Conservation (phyloP, 2,888 invertebrate species). For the Emmelina monodactyla region DNA sequence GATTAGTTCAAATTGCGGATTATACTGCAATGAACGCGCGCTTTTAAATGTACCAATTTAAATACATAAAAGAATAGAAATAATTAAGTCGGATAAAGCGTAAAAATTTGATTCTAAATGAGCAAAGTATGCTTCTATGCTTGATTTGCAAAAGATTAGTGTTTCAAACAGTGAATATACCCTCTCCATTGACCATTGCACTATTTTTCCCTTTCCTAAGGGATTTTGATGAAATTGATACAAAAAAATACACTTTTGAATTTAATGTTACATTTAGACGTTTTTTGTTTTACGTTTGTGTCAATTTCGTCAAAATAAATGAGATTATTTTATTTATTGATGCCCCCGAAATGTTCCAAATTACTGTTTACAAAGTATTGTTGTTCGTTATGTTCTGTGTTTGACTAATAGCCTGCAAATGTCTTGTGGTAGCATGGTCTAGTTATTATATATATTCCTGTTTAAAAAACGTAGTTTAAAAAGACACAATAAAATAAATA, state of each 20-base stretch:
- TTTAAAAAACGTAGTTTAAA: constrained; percentile 17
- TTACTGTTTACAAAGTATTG: constrained; percentile 24
- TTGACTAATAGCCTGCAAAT: constrained; percentile 47
- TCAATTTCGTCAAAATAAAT: constrained; percentile 29
- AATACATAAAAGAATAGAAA: too few species aligned
- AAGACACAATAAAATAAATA: constrained; percentile 44
- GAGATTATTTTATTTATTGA: constrained; percentile 60
- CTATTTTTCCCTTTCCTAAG: constrained; percentile 22
- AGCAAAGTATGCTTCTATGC: constrained; percentile 33
- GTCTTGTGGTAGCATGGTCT: constrained; percentile 46
- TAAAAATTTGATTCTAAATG: constrained; percentile 24
- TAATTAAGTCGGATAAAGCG: not conserved
- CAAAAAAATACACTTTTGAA: constrained; percentile 1
- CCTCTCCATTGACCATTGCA: constrained; percentile 13
- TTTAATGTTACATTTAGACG: constrained; percentile 4
- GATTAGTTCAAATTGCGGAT: too few species aligned
- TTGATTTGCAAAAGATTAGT: constrained; percentile 44
- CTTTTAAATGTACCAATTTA: too few species aligned
- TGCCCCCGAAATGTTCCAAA: constrained; percentile 20
- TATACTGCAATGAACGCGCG: too few species aligned
- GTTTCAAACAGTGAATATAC: constrained; percentile 29
- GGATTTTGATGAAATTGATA: constrained; percentile 4
- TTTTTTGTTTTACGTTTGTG: constrained; percentile 21
- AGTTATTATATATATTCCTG: constrained; percentile 18
- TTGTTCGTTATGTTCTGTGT: constrained; percentile 43